Evolutionary conservation across 2,113 vertebrate species (phyloP).

Genomic region (Pao palembangensis): DNA sequence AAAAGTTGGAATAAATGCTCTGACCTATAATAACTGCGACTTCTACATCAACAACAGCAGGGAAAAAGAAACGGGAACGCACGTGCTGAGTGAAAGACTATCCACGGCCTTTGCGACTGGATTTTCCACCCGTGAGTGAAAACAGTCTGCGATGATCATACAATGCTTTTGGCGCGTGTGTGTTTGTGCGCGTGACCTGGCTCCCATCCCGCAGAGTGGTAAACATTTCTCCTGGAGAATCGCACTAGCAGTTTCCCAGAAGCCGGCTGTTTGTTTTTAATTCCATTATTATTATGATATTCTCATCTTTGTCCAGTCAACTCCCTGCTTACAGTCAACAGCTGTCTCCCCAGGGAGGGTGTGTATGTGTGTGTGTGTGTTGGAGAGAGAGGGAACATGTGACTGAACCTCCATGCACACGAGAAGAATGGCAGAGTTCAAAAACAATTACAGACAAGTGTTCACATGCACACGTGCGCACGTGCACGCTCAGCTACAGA

Average conservation of each 20-base stretch:
- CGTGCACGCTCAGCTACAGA: constrained; percentile 10
- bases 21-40: constrained; percentile 1
- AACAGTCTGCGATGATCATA: constrained; percentile 12
- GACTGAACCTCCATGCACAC: constrained; percentile 37
- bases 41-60: constrained; percentile 16
- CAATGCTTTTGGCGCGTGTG: background rate
- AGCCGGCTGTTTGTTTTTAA: constrained; percentile 62
- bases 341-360: constrained; percentile 30
- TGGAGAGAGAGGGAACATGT: constrained; percentile 39
- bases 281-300: constrained; percentile 56
- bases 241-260: constrained; percentile 49
- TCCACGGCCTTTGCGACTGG: constrained; percentile 15
- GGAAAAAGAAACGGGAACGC: constrained; percentile 24
- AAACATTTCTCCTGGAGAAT: constrained; percentile 61
- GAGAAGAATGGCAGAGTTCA: constrained; percentile 47
- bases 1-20: constrained; percentile 18
- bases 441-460: constrained; percentile 55
- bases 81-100: constrained; percentile 24
- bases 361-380: constrained; percentile 20
- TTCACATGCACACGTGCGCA: constrained; percentile 19
- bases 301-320: constrained; percentile 34
- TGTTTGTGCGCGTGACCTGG: constrained; percentile 12
- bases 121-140: constrained; percentile 48
- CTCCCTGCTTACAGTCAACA: constrained; percentile 42
- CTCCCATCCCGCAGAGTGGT: constrained; percentile 36